Conservation (phyloP, 1,140 invertebrate genomes). For the Acromyrmex heyeri region DNA sequence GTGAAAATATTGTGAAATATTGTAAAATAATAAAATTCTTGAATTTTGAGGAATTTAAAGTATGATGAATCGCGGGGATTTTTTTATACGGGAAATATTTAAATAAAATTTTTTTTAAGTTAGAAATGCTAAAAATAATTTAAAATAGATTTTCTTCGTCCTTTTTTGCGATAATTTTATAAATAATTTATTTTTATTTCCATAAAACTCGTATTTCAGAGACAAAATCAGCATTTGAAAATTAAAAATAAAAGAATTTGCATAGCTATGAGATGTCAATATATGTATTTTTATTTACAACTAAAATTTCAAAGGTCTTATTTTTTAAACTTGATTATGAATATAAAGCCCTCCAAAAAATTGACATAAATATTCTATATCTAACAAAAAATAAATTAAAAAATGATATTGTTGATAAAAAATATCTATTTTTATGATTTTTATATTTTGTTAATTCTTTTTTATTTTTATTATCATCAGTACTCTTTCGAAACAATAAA, state of each 20-base stretch:
- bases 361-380: no score
- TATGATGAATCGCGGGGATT: neutral
- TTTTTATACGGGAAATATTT: neutral
- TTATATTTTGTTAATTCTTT: no score
- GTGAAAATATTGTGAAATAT: neutral
- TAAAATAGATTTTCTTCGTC: neutral
- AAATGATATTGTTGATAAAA: no score
- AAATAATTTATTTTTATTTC: constrained; percentile 23
- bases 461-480: no score
- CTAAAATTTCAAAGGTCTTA: neutral
- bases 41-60: constrained; percentile 1
- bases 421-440: no score
- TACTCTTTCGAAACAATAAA: no score
- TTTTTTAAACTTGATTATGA: no score
- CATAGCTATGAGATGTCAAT: neutral
- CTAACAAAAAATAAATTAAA: no score
- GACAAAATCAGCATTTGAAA: neutral
- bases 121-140: constrained; percentile 8
- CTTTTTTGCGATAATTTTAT: constrained; percentile 10
- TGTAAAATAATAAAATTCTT: neutral
- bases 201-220: constrained; percentile 20
- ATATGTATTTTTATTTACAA: neutral
- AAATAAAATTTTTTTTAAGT: constrained; percentile 13
- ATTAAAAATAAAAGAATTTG: neutral
- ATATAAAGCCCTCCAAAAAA: no score